Evolutionary conservation across 53 echinoderm and acorn worm genomes (phyloP), one percentile per base, ranked within the genome.

Genomic region (Crossaster papposus): DNA sequence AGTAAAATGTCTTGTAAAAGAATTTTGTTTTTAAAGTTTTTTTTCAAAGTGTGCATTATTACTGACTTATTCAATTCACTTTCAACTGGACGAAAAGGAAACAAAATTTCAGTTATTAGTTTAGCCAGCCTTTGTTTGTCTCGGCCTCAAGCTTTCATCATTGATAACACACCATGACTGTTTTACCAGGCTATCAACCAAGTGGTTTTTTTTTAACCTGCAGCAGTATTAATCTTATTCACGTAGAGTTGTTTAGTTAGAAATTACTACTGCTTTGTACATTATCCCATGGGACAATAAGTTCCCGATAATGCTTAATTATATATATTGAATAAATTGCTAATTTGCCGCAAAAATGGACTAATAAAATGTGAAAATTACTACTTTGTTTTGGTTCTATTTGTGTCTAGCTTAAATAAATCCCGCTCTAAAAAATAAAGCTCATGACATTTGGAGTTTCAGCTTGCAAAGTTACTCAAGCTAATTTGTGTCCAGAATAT

Each of bases 241-340:
- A 34, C 72, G 72, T 84, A 53, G 30, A 52, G 52, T 52, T 72
- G 65, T 44, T 51, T 64, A 68, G 4, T 30, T 36, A 82, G 68
- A 36, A 18, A 2, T 4, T 80, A 68, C 17, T 51, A 73, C 32
- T 53, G 52, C 72, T 30, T 72, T 84, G 84, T 84, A 84, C 84
- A 84, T 15, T 72, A 71, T 29, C 23, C 53, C 70, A 68, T 44
- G 44, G 36, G 17, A 78, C 24, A 68, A 7, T 80, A 62, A 71
- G 12, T 32, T 36, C 30, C 72, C 70, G 14, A 44, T 65, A 83
- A 53, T 51, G 71, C 71, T 73, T 15, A 54, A 84, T 72, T 72
- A 84, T 84, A 84, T 84, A 84, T 84, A 84, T 84, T 84, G 84
- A 84, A 84, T 84, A 84, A 84, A 84, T 84, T 84, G 84, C 84